Conservation (phyloP, 64 coral and sea anemone species). For the Montipora cactus region DNA sequence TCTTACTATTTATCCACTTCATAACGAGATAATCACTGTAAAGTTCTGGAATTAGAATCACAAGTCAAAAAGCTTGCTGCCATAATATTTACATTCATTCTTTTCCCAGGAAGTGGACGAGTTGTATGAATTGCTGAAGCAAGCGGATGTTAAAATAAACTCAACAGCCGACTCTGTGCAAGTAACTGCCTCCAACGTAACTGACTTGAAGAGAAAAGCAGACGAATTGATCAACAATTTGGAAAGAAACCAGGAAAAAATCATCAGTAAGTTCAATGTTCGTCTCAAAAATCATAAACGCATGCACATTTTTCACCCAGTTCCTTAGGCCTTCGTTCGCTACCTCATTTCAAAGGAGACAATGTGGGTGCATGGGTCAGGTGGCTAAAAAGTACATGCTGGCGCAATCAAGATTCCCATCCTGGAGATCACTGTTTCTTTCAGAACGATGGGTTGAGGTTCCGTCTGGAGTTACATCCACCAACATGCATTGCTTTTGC, state of each 20-base stretch:
- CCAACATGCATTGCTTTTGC: too few species aligned
- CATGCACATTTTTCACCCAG: not conserved
- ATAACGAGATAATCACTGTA: not conserved
- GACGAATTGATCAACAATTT: not conserved
- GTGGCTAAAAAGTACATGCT: not conserved
- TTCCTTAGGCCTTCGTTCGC: not conserved
- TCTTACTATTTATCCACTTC: not conserved
- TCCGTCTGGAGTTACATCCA: too few species aligned
- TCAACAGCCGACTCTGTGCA: constrained; percentile 6
- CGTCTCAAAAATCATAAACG: too few species aligned
- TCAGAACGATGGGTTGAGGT: too few species aligned
- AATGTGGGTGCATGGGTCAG: not conserved
- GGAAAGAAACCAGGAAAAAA: not conserved
- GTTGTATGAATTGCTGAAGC: constrained; percentile 61
- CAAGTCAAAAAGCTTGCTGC: not conserved
- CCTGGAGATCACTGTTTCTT: not conserved
- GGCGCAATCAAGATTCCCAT: too few species aligned
- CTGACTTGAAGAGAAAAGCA: constrained; percentile 20
- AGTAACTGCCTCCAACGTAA: constrained; percentile 29
- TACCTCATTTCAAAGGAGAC: not conserved
- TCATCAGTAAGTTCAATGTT: constrained; percentile 36
- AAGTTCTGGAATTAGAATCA: too few species aligned
- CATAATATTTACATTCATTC: not conserved
- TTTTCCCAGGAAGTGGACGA: constrained; percentile 73
- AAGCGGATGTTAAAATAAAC: constrained; percentile 73